Evolutionary conservation across 2,888 invertebrate species (phyloP).

Genomic region (Trileptium ribeirensis): DNA sequence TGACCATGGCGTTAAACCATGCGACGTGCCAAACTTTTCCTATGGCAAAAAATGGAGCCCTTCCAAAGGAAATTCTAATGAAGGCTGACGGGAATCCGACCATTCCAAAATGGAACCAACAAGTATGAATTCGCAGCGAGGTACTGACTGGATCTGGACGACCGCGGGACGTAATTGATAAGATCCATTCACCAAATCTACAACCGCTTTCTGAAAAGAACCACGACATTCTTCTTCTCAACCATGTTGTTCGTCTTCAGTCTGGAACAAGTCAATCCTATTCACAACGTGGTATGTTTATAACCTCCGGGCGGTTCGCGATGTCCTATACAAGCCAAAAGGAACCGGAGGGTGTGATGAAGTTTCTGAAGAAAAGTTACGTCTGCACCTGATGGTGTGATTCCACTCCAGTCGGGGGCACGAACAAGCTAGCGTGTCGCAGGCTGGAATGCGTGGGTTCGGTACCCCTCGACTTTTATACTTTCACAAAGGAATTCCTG

Average conservation of each 20-base stretch:
- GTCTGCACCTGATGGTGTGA: constrained; percentile 52
- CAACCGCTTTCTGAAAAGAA: constrained; percentile 47
- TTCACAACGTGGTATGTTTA: constrained; percentile 49
- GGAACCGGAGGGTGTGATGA: constrained; percentile 48
- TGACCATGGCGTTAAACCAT: too few relatives aligned
- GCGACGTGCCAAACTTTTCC: not conserved
- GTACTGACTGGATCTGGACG: constrained; percentile 47
- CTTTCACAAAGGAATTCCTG: constrained; percentile 37
- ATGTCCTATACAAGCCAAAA: constrained; percentile 49
- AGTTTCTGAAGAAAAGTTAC: constrained; percentile 49
- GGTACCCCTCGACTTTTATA: constrained; percentile 58
- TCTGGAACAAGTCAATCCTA: constrained; percentile 51
- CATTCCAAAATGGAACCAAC: constrained; percentile 50
- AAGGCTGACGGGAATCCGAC: constrained; percentile 11
- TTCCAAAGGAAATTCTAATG: constrained; percentile 14
- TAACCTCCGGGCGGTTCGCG: constrained; percentile 47
- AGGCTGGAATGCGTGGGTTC: constrained; percentile 58
- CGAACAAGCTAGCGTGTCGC: constrained; percentile 57
- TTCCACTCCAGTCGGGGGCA: constrained; percentile 58
- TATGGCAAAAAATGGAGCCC: not conserved
- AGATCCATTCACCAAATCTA: constrained; percentile 46
- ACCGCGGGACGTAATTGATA: constrained; percentile 50
- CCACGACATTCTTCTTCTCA: constrained; percentile 43
- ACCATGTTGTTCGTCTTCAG: constrained; percentile 47
- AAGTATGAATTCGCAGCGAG: constrained; percentile 50